Conservation (phyloP, 2,888 invertebrate genomes). For the Agonopterix subpropinquella region DNA sequence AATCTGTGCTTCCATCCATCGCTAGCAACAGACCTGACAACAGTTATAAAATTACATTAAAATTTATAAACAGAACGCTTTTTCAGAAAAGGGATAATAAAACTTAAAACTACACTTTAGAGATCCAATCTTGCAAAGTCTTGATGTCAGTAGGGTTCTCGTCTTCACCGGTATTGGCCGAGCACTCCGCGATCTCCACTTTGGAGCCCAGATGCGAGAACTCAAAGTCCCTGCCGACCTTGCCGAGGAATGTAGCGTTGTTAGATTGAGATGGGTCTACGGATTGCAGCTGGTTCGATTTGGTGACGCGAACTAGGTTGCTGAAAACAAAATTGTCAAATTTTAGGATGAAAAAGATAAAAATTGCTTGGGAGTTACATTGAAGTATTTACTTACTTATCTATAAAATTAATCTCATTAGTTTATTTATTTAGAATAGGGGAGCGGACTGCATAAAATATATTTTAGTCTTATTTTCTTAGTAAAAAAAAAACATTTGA, state of each 20-base stretch:
- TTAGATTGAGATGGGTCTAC: constrained; percentile 79
- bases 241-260: constrained; percentile 81
- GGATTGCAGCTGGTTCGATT: constrained; percentile 86
- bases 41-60: no score
- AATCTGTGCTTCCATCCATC: no score
- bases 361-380: not conserved
- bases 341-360: not conserved
- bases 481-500: no score
- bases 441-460: no score
- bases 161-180: constrained; percentile 71
- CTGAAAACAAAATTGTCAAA: constrained; percentile 63
- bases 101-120: constrained; percentile 58
- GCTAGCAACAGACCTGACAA: no score
- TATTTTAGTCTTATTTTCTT: no score
- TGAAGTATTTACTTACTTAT: no score
- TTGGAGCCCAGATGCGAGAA: constrained; percentile 83
- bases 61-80: no score
- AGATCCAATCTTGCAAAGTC: constrained; percentile 83
- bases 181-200: constrained; percentile 83
- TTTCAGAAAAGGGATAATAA: no score
- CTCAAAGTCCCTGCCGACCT: constrained; percentile 87
- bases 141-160: constrained; percentile 79
- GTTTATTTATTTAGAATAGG: no score
- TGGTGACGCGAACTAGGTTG: constrained; percentile 89
- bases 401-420: no score